A percentile compares a stretch with the other conserved stretches of the same genome.
Evolutionary conservation across 2,888 invertebrate species (phyloP).

Genomic region (Phyllotreta cruciferae): DNA sequence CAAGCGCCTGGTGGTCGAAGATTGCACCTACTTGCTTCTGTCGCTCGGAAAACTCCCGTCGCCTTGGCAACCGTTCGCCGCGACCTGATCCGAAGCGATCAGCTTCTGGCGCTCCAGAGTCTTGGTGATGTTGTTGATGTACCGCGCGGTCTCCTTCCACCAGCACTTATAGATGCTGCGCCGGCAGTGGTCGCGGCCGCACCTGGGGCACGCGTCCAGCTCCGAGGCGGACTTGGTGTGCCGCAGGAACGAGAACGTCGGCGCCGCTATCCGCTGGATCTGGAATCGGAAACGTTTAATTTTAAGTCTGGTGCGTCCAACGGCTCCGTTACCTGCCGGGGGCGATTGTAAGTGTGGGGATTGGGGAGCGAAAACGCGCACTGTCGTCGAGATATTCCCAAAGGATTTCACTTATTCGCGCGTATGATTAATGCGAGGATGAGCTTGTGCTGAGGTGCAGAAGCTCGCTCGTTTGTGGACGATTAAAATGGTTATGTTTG

Average conservation of each 20-base stretch:
- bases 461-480: no score
- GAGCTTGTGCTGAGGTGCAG: no score
- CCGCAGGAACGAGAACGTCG: conserved; percentile 70
- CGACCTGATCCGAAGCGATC: conserved; percentile 40
- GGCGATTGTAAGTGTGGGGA: neutral
- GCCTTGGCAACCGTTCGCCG: neutral
- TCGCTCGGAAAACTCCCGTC: neutral
- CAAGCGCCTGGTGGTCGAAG: conserved; percentile 2
- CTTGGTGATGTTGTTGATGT: conserved; percentile 52
- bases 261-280: conserved; percentile 71
- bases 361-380: neutral
- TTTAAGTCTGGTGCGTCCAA: conserved; percentile 8
- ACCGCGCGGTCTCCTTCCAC: conserved; percentile 58
- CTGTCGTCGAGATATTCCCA: neutral
- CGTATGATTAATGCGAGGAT: no score
- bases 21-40: neutral
- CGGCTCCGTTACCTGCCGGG: conserved; percentile 8
- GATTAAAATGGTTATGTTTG: conserved; percentile 1
- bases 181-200: conserved; percentile 36
- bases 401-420: no score
- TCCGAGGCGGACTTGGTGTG: conserved; percentile 57
- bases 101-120: conserved; percentile 54
- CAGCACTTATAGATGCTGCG: conserved; percentile 53
- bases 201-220: conserved; percentile 43
- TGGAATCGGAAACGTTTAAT: conserved; percentile 47